These are phyloP conservation scores for Camponotus floridanus DNA, from an alignment of 1,140 invertebrate species.

Conservation along the genomic window DNA sequence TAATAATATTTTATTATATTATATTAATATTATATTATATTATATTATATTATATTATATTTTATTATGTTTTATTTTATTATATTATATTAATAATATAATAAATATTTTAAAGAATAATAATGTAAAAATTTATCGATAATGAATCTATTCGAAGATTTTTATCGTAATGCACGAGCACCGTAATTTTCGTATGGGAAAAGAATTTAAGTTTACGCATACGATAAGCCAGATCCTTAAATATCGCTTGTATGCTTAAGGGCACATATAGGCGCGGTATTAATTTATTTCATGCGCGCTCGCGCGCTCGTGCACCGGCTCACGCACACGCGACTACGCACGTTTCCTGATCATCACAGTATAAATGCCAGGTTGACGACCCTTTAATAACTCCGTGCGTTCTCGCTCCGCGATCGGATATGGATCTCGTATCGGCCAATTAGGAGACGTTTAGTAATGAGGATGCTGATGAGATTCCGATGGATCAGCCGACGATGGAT, in stretches of 20 bases:
- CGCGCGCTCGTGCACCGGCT: conserved; percentile 46
- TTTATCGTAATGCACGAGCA: conserved; percentile 14
- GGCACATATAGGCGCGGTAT: conserved; percentile 49
- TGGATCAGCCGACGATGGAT: conserved; percentile 39
- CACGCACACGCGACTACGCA: conserved; percentile 30
- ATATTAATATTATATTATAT: neutral
- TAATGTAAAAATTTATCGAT: neutral
- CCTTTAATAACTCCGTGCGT: conserved; percentile 72
- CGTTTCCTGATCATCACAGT: conserved; percentile 66
- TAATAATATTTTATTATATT: neutral
- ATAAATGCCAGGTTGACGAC: conserved; percentile 73
- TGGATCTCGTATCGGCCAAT: conserved; percentile 66
- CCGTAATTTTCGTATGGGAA: conserved; percentile 39
- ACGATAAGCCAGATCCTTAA: conserved; percentile 54
- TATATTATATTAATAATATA: neutral
- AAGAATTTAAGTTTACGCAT: conserved; percentile 34
- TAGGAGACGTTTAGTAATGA: conserved; percentile 71
- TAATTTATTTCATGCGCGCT: conserved; percentile 61
- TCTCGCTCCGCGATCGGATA: conserved; percentile 56
- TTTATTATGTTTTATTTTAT: neutral
- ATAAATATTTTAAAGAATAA: conserved; percentile 13
- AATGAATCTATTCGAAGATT: neutral
- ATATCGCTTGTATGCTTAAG: conserved; percentile 18
- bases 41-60: neutral
- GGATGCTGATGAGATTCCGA: conserved; percentile 49